Conservation (phyloP, 2,113 vertebrate genomes). For the Drymodes brunneopygia region DNA sequence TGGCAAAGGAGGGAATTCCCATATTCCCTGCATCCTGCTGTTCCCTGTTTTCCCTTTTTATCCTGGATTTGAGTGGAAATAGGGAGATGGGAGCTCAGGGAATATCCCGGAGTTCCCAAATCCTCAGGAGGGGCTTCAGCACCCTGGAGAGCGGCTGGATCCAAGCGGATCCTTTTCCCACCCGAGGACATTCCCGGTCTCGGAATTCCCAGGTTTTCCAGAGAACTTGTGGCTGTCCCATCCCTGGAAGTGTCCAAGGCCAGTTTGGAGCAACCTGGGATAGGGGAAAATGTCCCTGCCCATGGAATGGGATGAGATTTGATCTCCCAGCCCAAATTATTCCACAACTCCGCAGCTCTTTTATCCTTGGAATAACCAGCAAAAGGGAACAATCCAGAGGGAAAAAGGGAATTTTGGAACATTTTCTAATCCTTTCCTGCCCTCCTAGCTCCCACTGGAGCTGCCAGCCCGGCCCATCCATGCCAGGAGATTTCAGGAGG, state of each 20-base stretch:
- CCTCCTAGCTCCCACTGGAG: not conserved
- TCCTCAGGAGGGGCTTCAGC: not conserved
- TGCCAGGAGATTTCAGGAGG: slow-evolving; percentile 36
- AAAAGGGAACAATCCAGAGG: not conserved
- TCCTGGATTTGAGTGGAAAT: fast-evolving
- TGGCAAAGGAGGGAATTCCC: not conserved
- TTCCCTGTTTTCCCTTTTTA: not conserved
- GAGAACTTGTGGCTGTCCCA: not conserved
- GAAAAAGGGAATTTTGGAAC: not conserved
- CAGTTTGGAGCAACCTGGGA: not conserved
- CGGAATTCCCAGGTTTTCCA: not conserved
- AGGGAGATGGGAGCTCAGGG: not conserved
- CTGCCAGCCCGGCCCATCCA: not conserved
- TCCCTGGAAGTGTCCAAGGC: not conserved
- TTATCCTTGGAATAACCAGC: not conserved
- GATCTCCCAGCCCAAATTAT: not conserved
- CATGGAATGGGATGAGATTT: fast-evolving
- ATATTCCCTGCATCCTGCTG: not conserved
- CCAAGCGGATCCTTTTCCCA: not conserved
- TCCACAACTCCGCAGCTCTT: fast-evolving
- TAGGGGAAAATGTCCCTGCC: not conserved
- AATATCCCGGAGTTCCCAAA: fast-evolving
- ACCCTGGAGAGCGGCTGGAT: slow-evolving; percentile 35
- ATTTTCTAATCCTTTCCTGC: not conserved
- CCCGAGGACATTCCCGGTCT: not conserved